Conservation (phyloP, 2,113 vertebrate genomes). For the Strix uralensis region DNA sequence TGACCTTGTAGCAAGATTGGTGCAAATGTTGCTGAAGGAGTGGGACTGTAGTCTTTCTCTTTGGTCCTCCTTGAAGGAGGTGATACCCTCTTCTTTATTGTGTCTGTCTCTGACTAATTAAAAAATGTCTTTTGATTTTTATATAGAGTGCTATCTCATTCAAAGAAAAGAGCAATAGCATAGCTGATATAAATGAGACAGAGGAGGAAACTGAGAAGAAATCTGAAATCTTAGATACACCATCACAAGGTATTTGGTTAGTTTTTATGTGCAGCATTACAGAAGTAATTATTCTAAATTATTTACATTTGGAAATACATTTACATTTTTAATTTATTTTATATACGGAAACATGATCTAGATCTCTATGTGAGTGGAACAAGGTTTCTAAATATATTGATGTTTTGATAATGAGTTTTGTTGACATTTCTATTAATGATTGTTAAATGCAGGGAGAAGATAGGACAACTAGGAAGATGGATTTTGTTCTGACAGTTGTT, state of each 20-base stretch:
- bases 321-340: not conserved
- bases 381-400: not conserved
- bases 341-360: not conserved
- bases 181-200: not conserved
- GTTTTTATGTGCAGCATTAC: not conserved
- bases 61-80: not conserved
- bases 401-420: not conserved
- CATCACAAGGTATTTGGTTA: constrained; percentile 56
- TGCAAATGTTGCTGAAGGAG: not conserved
- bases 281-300: not conserved
- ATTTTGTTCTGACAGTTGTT: not conserved
- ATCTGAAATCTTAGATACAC: not conserved
- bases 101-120: not conserved
- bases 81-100: not conserved
- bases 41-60: not conserved
- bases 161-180: not conserved
- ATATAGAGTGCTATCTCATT: constrained; percentile 29
- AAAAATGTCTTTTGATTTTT: not conserved
- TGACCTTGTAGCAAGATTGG: not conserved
- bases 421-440: not conserved
- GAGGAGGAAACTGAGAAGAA: constrained; percentile 12
- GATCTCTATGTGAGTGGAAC: not conserved
- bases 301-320: too few species aligned
- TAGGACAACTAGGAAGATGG: not conserved
- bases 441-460: not conserved